A percentile compares a stretch with the other conserved stretches of the same genome.
Conservation (phyloP, 2,113 vertebrate species). For the Theristicus caerulescens region DNA sequence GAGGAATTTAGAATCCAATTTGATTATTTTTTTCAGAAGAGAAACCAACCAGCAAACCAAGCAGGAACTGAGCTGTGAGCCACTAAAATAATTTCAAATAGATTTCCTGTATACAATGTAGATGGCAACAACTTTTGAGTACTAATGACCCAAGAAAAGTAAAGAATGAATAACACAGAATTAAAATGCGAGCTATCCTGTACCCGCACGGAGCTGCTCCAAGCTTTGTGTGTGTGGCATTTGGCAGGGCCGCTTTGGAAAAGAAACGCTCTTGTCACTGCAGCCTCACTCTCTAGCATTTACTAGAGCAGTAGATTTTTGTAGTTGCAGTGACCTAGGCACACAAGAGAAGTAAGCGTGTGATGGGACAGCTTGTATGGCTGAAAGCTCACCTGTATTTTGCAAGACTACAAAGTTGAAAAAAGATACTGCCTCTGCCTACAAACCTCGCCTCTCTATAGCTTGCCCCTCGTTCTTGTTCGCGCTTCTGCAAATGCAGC, state of each 20-base stretch:
- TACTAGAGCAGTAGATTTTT: neutral
- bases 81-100: neutral
- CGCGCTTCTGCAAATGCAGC: neutral
- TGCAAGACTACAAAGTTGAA: neutral
- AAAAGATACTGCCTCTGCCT: neutral
- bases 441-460: neutral
- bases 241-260: fast-evolving
- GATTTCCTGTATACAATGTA: neutral
- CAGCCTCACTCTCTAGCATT: neutral
- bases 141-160: neutral
- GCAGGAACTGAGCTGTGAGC: neutral
- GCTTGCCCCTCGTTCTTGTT: neutral
- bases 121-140: neutral
- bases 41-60: constrained; percentile 2
- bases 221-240: neutral
- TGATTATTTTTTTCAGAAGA: neutral
- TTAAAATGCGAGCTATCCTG: neutral
- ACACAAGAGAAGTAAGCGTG: neutral
- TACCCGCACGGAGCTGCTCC: neutral
- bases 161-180: neutral
- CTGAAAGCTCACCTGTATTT: neutral
- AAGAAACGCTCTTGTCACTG: neutral
- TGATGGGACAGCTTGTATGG: neutral
- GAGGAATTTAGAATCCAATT: constrained; percentile 23
- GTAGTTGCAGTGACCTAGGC: neutral